Evolutionary conservation across 2,888 invertebrate genomes (phyloP).

Genomic region (Merodon equestris): DNA sequence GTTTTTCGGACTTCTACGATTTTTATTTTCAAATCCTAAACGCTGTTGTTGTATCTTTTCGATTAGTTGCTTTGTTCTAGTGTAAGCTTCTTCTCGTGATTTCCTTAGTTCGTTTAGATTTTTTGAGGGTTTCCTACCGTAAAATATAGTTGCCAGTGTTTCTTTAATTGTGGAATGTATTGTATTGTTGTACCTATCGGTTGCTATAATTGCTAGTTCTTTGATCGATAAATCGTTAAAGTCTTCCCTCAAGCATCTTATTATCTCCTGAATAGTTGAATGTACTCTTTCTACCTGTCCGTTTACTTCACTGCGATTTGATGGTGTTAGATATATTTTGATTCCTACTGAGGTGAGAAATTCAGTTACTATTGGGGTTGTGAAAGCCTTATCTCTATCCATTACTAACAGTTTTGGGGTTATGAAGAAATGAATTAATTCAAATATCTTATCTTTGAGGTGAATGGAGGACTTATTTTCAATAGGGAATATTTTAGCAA

Average conservation of each 20-base stretch:
- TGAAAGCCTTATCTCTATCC: conserved; percentile 13
- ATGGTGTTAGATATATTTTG: not conserved
- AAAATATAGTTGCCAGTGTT: not conserved
- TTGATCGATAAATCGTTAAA: not conserved
- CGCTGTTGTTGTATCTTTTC: too few relatives aligned
- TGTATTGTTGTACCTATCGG: conserved; percentile 8
- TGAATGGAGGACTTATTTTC: conserved; percentile 10
- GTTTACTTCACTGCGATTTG: conserved; percentile 9
- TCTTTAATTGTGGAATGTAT: conserved; percentile 5
- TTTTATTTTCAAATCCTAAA: too few relatives aligned
- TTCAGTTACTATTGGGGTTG: conserved; percentile 5
- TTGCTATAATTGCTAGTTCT: conserved; percentile 2
- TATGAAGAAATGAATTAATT: conserved; percentile 1
- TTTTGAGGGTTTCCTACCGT: too few relatives aligned
- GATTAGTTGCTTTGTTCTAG: too few relatives aligned
- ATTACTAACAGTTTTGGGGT: conserved; percentile 9
- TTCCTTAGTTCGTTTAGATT: too few relatives aligned
- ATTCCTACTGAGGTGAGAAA: not conserved
- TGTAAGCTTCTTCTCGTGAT: too few relatives aligned
- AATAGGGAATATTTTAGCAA: conserved; percentile 7
- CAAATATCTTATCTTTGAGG: conserved; percentile 5
- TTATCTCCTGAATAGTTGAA: not conserved
- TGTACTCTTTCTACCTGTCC: conserved; percentile 7
- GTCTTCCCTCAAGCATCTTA: not conserved
- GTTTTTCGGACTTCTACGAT: too few relatives aligned